These are phyloP conservation scores for Pluvianellus socialis DNA, from an alignment of 2,113 vertebrate genomes.

Conservation along the genomic window DNA sequence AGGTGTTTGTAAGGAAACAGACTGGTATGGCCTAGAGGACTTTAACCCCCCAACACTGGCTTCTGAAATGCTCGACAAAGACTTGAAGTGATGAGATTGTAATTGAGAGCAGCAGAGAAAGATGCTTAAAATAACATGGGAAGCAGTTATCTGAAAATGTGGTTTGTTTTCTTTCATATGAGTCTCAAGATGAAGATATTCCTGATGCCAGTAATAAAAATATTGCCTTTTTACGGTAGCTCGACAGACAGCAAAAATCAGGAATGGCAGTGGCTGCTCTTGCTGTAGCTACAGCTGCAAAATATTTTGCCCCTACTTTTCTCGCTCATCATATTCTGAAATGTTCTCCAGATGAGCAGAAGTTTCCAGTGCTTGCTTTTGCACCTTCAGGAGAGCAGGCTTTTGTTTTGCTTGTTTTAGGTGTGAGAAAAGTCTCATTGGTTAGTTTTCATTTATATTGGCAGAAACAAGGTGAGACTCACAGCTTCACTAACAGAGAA, in stretches of 20 bases:
- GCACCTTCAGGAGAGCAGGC: not conserved
- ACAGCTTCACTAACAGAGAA: not conserved
- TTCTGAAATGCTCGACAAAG: not conserved
- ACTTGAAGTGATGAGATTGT: not conserved
- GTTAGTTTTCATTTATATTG: not conserved
- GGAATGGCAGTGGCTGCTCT: not conserved
- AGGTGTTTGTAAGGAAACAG: conserved; percentile 15
- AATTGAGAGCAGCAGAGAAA: not conserved
- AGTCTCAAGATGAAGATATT: conserved; percentile 6
- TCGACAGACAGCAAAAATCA: not conserved
- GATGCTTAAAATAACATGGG: not conserved
- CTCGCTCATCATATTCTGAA: not conserved
- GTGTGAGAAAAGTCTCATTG: not conserved
- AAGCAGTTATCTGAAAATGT: not conserved
- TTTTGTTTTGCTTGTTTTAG: conserved; percentile 1
- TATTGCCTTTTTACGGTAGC: not conserved
- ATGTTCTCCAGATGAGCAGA: not conserved
- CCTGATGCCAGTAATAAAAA: conserved; percentile 20
- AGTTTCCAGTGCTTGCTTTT: not conserved
- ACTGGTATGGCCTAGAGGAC: conserved; percentile 8
- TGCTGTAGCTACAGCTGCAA: conserved; percentile 8
- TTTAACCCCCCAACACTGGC: not conserved
- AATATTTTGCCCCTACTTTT: not conserved
- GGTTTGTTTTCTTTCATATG: not conserved
- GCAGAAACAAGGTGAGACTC: not conserved